Base-by-base conservation (phyloP, 1,140 invertebrate species). In the Pogonus chalceus region DNA sequence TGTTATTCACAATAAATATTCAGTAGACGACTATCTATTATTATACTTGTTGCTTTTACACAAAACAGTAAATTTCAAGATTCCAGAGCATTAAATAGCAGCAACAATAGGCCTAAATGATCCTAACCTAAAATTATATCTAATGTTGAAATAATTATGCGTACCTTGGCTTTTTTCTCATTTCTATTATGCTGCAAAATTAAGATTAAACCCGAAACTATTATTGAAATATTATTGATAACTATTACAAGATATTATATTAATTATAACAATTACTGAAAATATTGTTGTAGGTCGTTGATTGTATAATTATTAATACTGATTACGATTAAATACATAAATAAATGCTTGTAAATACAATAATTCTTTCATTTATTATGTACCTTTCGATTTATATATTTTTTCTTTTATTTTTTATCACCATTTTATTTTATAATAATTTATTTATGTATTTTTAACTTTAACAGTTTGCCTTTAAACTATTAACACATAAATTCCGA, bases 211-310 rank as follows among this genome's bases (percentile, higher is more conserved):
- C 37, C 37, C 37, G 37, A 43, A 18, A 43, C 9, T 43, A 43
- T 43, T 43, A 43, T 43, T 31, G 14, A 7, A 31, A 31, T n/a
- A n/a, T n/a, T n/a, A n/a, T n/a, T n/a, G n/a, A n/a, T n/a, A n/a
- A n/a, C n/a, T n/a, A n/a, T n/a, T n/a, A 31, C 26, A 43, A 12
- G 18, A 12, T 18, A 43, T 43, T 43, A 43, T 43, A 43, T 43
- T 43, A 31, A 4, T 31, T 31, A 43, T 43, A 43, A 43, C 37
- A 43, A 43, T 43, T 43, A 43, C 14, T n/a, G 18, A 43, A 9
- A 62, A 56, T 53, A 60, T 65, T 66, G 63, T 66, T 66, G 65
- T 66, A 65, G 63, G 62, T 62, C 62, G 59, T 59, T 56, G 61
- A 62, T 60, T 65, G 59, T 63, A 65, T 54, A 57, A 62, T 64